A percentile compares a stretch with the other conserved stretches of the same genome.
These are phyloP conservation scores for Pectinophora gossypiella DNA, from an alignment of 1,140 invertebrate species.

Conservation along the genomic window DNA sequence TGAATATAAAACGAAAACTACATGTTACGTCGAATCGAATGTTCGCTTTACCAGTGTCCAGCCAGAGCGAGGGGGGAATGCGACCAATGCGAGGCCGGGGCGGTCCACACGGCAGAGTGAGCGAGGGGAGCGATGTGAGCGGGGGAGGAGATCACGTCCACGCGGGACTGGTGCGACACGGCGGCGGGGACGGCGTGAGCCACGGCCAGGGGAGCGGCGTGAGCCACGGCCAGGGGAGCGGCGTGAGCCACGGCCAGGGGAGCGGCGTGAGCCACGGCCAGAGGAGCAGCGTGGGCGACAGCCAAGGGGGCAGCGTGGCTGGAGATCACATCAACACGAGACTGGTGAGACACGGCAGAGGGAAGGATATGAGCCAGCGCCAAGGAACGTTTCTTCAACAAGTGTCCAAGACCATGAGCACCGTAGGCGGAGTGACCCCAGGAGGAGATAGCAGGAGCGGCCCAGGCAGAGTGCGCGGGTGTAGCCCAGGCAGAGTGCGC, in stretches of 20 bases:
- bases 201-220: slow-evolving; percentile 2
- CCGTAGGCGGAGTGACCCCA: slow-evolving; percentile 40
- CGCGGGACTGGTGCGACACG: slow-evolving; percentile 72
- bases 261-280: slow-evolving; percentile 48
- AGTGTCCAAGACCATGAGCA: slow-evolving; percentile 11
- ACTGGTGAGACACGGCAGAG: slow-evolving; percentile 58
- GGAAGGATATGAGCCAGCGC: slow-evolving; percentile 29
- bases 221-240: slow-evolving; percentile 2
- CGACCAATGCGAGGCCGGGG: slow-evolving; percentile 12
- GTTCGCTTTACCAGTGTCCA: background rate
- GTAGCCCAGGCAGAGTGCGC: slow-evolving; percentile 31
- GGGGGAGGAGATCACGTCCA: slow-evolving; percentile 51
- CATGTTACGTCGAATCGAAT: background rate
- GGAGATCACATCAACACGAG: slow-evolving; percentile 45
- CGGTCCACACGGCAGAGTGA: slow-evolving; percentile 21
- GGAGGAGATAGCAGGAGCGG: slow-evolving; percentile 17
- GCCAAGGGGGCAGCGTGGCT: slow-evolving; percentile 40
- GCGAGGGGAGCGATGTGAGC: slow-evolving; percentile 33
- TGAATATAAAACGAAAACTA: slow-evolving; percentile 2
- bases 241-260: slow-evolving; percentile 12
- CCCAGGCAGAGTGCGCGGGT: slow-evolving; percentile 28
- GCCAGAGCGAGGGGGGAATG: background rate
- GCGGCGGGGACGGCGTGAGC: slow-evolving; percentile 21
- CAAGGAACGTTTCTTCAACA: slow-evolving; percentile 21
- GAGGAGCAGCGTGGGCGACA: slow-evolving; percentile 30